These are phyloP conservation scores for Polylopha cassiicola DNA, from an alignment of 2,888 invertebrate species.

Conservation along the genomic window DNA sequence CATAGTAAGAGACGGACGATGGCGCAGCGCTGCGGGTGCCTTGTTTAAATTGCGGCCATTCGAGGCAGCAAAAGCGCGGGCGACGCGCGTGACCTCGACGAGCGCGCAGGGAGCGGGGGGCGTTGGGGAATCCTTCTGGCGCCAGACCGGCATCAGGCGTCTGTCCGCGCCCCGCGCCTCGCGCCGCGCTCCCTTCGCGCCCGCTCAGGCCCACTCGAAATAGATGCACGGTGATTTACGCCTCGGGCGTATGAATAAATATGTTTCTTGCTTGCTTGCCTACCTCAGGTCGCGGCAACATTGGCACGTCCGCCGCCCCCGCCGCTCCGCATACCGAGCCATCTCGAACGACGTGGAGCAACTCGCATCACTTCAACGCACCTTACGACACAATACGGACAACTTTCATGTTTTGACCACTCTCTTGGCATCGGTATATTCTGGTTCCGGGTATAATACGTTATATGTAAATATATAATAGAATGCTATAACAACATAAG, in stretches of 20 bases:
- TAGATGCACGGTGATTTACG: slow-evolving; percentile 76
- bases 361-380: slow-evolving; percentile 17
- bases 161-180: slow-evolving; percentile 61
- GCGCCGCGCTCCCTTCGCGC: slow-evolving; percentile 47
- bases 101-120: slow-evolving; percentile 50
- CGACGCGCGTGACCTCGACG: slow-evolving; percentile 40
- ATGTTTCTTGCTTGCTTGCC: slow-evolving; percentile 70
- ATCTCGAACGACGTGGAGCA: slow-evolving; percentile 22
- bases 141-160: slow-evolving; percentile 75
- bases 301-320: slow-evolving; percentile 69
- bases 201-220: slow-evolving; percentile 64
- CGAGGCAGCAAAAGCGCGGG: slow-evolving; percentile 28
- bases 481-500: no score
- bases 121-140: slow-evolving; percentile 79
- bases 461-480: no score
- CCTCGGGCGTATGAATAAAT: slow-evolving; percentile 73
- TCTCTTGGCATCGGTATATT: no score
- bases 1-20: slow-evolving; percentile 9
- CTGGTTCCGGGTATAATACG: no score
- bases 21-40: slow-evolving; percentile 7
- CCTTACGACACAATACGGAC: slow-evolving; percentile 21
- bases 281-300: slow-evolving; percentile 39
- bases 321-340: slow-evolving; percentile 56
- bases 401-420: no score
- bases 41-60: slow-evolving; percentile 19